Base-by-base conservation (phyloP, 2,797 vertebrate species). In the Esox masquinongy region DNA sequence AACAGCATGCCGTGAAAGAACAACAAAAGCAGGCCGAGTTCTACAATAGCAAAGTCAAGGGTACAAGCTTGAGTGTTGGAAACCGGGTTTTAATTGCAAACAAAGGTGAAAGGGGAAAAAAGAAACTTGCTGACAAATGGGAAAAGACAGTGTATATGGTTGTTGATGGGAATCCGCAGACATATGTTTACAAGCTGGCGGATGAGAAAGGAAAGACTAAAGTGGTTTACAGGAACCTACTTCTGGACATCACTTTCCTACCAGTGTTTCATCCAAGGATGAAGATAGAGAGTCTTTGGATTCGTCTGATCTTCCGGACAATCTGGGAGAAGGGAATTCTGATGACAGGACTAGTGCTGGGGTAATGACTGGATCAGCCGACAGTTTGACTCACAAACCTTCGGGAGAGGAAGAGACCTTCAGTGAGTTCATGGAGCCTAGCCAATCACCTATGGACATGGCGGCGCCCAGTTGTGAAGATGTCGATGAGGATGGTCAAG, bases 21-120 rank as follows among this genome's bases (percentile, higher is more conserved):
- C n/a, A n/a, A n/a, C n/a, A n/a, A n/a, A n/a, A n/a, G n/a, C 69
- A 76, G 22, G 70, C 69, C 5, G 2, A 47, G 6, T 2, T 17
- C 1, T 80, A 73, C 59, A 80, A 80, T 19, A 73, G 22, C 12
- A 73, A 19, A 3, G 63, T 77, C 39, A 76, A 72, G 9, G 68
- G 74, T 2, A 68, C 22, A 14, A 16, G 66, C 43, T 0, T 79
- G 31, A 68, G 34, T 14, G 6, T 11, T 1, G 74, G 74, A 26
- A 74, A 80, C 22, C 2, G 64, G 12, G 74, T 73, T 1, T 31
- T 80, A 1, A 5, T 76, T 26, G 74, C 78, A 9, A 79, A 79
- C 12, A 76, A 73, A 14, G 22, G 59, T 6, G 69, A 79, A 29
- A 5, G 43, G 4, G 78, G 78, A 12, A 59, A 72, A 9, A 73